Base-by-base conservation (phyloP, 1,140 invertebrate genomes). In the Brachionus plicatilis region DNA sequence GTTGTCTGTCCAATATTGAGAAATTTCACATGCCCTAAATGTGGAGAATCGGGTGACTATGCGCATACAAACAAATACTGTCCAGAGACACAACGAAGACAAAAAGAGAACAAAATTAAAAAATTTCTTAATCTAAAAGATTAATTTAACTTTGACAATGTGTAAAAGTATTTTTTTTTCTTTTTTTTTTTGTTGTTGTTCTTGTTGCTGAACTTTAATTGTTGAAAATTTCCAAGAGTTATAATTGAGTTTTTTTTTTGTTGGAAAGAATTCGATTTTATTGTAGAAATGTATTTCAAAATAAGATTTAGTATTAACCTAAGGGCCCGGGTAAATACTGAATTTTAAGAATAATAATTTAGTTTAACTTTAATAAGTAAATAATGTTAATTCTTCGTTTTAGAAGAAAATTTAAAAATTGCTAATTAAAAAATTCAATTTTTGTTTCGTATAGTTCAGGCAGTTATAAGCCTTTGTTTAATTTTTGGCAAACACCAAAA, bases 31-130 rank as follows among this genome's bases (percentile, higher is more conserved):
- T 92, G 92, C 86, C 88, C 89, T 3, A 87, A 88, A 0, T 92
- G 92, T 86, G 89, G 90, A 0, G 90, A 88, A 0, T 90, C 89
- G 2, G 92, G 92, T 0, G 89, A 91, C 72, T 86, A 90, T 75
- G 91, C 92, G 29, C 92, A 92, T 86, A 92, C 92, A 2, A 79
- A 86, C n/a, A 85, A 85, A 8, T 88, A 90, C 82, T 90, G 90
- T 79, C 88, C 89, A 11, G 79, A 82, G 11, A 82, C 79, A 2
- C 79, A 82, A 65, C 50, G 79, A 17, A 68, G 33, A 65, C 53
- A 65, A 41, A 82, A 82, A 82, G 53, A 82, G 65, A 65, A 12
- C n/a, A 82, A 82, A 82, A 82, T 82, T 3, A 47, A 29, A 27
- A 76, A 76, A 76, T 76, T 76, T 27, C 11, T 76, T 50, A 76